Evolutionary conservation across 2,797 vertebrate species (phyloP).

Genomic region (Eidolon dupreanum): DNA sequence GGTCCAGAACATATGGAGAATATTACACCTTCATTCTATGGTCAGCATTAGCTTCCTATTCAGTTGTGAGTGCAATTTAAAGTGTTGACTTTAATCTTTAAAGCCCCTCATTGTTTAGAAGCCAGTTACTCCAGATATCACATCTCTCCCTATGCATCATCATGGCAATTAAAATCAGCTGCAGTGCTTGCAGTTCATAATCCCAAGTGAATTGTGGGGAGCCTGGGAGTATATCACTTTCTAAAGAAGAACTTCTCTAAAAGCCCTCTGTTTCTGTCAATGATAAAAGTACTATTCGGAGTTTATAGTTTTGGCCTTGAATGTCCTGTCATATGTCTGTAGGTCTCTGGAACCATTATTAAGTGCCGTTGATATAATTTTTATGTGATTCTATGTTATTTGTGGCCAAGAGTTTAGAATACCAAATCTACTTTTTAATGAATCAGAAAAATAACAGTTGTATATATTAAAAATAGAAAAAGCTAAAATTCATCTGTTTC

Average conservation of each 20-base stretch:
- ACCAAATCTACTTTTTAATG: constrained; percentile 58
- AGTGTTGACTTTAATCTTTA: constrained; percentile 79
- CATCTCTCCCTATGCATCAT: constrained; percentile 71
- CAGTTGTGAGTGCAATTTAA: constrained; percentile 54
- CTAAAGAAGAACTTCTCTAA: constrained; percentile 48
- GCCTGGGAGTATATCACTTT: constrained; percentile 47
- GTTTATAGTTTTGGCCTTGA: constrained; percentile 14
- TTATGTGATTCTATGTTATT: constrained; percentile 37
- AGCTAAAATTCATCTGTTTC: constrained; percentile 74
- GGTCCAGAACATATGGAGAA: constrained; percentile 61
- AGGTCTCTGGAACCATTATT: constrained; percentile 17
- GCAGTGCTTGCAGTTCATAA: not conserved
- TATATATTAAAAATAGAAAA: constrained; percentile 69
- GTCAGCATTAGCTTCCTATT: constrained; percentile 57
- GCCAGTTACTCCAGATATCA: constrained; percentile 55
- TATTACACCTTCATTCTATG: constrained; percentile 62
- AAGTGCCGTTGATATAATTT: constrained; percentile 54
- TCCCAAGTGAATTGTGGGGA: constrained; percentile 49
- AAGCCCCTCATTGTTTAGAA: constrained; percentile 69
- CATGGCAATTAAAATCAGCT: constrained; percentile 71
- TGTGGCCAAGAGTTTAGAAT: constrained; percentile 54
- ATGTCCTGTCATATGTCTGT: not conserved
- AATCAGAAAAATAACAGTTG: constrained; percentile 60
- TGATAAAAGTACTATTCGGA: constrained; percentile 41
- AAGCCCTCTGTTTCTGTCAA: constrained; percentile 24